Evolutionary conservation across 2,113 vertebrate species (phyloP), one percentile per base, ranked within the genome.

Genomic region (Catharus bicknelli): DNA sequence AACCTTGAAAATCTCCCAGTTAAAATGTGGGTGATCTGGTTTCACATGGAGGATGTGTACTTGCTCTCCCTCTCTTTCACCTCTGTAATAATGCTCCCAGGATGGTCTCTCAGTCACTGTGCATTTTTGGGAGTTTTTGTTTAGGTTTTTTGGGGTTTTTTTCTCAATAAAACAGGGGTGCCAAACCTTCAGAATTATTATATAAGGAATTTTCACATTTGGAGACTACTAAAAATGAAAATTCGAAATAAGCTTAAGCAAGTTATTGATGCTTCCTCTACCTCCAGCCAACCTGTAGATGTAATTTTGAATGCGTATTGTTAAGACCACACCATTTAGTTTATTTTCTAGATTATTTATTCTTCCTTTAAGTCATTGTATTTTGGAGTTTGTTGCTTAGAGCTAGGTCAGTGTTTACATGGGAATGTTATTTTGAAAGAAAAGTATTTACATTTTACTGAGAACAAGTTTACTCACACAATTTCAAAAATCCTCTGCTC

Each of bases 401-500:
- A 88, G 34, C 38, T 58, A 62, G 13, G 47, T 78, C 13, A 89
- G 5, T 15, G 32, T 91, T 91, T 92, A 91, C 8, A 64, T 0
- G 0, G 27, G 87, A 87, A 75, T 73, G 53, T 61, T 92, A 64
- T 25, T 93, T 63, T 75, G 54, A 85, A 94, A 79, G 9, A 78
- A 87, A 83, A 73, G 51, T 59, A 78, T 89, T 96, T 95, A 76
- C 26, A 85, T 72, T 91, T 87, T 55, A 63, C 47, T 23, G 27
- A 70, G 77, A 92, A 74, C 4, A 4, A 40, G 8, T 22, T 77
- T 64, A 51, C 10, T 29, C 4, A 11, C 17, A 40, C 14, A n/a
- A 59, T 89, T 94, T 75, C 36, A 94, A 61, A 92, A 89, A 57
- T 32, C 17, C n/a, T 72, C 14, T 21, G 64, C 90, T 76, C 51